Base-by-base conservation (phyloP, 2,888 invertebrate genomes). In the Lepetodrilus schrolli region DNA sequence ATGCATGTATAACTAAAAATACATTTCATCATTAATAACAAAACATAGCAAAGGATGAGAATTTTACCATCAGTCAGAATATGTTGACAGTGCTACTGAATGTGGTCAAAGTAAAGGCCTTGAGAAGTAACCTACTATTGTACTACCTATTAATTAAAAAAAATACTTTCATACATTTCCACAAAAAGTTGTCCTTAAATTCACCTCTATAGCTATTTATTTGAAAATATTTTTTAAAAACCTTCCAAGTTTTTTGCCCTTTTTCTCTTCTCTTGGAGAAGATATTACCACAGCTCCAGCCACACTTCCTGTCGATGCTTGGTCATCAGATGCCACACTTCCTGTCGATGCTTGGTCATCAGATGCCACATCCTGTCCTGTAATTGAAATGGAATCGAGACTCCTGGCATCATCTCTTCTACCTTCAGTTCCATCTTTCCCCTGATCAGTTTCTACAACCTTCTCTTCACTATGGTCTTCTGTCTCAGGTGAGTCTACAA, bases 151-250 rank as follows among this genome's bases (percentile, higher is more conserved):
- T n/a, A n/a, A n/a, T n/a, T n/a, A n/a, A n/a, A n/a, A n/a, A n/a
- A n/a, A n/a, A n/a, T n/a, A n/a, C n/a, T n/a, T n/a, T n/a, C n/a
- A n/a, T n/a, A n/a, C n/a, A n/a, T n/a, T n/a, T n/a, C n/a, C n/a
- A n/a, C n/a, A n/a, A n/a, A n/a, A n/a, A n/a, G n/a, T n/a, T n/a
- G n/a, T n/a, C n/a, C n/a, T n/a, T n/a, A n/a, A n/a, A n/a, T n/a
- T n/a, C n/a, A n/a, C n/a, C n/a, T n/a, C n/a, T n/a, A n/a, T n/a
- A n/a, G n/a, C n/a, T n/a, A n/a, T 17, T 26, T 68, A 68, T 26
- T 68, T 68, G 43, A 68, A 68, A 47, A 68, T 68, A 68, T 47
- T 43, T 30, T 68, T 68, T 26, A 68, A 68, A 47, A 68, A 68
- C 26, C 47, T 68, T n/a, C 68, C 68, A 68, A 68, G 47, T 30